A percentile compares a stretch with the other conserved stretches of the same genome.
phyloP scores from a whole-genome alignment of 2,797 vertebrate genomes.

The Otus scops region DNA sequence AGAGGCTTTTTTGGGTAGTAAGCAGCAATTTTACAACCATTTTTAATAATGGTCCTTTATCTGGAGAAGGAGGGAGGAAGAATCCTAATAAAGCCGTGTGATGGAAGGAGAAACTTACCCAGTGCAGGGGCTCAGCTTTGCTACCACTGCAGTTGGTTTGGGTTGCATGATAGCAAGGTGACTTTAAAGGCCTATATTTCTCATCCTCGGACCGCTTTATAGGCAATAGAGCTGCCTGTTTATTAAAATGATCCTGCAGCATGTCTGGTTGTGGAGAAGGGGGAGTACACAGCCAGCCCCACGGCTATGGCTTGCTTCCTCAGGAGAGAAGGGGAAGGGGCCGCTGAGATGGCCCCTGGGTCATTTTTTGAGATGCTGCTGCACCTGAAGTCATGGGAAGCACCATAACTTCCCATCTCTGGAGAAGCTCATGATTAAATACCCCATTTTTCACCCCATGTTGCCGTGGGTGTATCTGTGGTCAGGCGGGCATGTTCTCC shows the following conservation, averaged over 20 bases:
- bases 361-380: not conserved
- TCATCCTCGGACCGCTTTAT: not conserved
- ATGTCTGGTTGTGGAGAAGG: not conserved
- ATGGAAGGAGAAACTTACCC: not conserved
- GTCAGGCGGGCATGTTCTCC: not conserved
- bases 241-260: not conserved
- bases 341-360: too few species aligned
- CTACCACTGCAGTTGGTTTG: not conserved
- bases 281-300: not conserved
- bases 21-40: not conserved
- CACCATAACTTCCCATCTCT: rapidly evolving
- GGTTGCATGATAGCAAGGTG: not conserved
- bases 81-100: not conserved
- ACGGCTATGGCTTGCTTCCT: rapidly evolving
- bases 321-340: not conserved
- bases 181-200: not conserved
- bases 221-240: not conserved
- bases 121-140: not conserved
- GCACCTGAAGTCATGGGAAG: not conserved
- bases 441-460: rapidly evolving
- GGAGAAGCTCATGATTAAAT: too few species aligned
- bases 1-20: not conserved
- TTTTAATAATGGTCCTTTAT: not conserved
- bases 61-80: not conserved
- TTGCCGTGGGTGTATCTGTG: too few species aligned